Evolutionary conservation across 2,797 vertebrate species (phyloP), one percentile per base, ranked within the genome.

Genomic region (Thamnophis elegans): DNA sequence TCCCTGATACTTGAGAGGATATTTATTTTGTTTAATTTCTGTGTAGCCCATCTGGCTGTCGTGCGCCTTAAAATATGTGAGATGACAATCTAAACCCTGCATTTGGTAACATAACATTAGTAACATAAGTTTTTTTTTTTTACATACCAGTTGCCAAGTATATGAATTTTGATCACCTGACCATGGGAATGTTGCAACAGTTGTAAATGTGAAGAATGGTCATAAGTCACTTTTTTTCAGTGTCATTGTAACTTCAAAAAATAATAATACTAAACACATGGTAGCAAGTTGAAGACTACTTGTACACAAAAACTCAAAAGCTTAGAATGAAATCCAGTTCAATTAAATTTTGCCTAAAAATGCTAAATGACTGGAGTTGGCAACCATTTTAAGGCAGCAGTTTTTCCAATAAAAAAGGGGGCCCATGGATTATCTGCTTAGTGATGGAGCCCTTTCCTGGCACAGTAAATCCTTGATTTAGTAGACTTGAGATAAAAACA

Each of bases 1-100:
- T 89, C 78, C 42, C 53, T 87, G 78, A 85, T 89, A 91, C n/a
- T 91, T 93, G 89, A 89, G 58, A 91, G 60, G 90, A 87, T 60
- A 73, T 73, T 68, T 68, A 32, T 68, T 32, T 62, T 68, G n/a
- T 68, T 68, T 18, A 73, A 73, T 73, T 73, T 73, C 65, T 73
- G 36, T 73, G n/a, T n/a, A 73, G n/a, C 65, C 14, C n/a, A 73
- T 73, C 14, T 36, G n/a, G 2, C 1, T 18, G 14, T 18, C n/a
- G 16, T 8, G n/a, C 1, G 6, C 14, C 65, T 73, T 36, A 73
- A 73, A 16, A 73, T 73, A 89, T 3, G 26, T 87, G 60, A 87
- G 86, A 89, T 59, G 88, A 54, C 78, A 68, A 53, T 85, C 58
- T 93, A 53, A 82, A 58, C 32, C n/a, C 26, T 54, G 56, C 88